phyloP scores from a whole-genome alignment of 2,888 invertebrate genomes.

The Ommatoiulus sabulosus region DNA sequence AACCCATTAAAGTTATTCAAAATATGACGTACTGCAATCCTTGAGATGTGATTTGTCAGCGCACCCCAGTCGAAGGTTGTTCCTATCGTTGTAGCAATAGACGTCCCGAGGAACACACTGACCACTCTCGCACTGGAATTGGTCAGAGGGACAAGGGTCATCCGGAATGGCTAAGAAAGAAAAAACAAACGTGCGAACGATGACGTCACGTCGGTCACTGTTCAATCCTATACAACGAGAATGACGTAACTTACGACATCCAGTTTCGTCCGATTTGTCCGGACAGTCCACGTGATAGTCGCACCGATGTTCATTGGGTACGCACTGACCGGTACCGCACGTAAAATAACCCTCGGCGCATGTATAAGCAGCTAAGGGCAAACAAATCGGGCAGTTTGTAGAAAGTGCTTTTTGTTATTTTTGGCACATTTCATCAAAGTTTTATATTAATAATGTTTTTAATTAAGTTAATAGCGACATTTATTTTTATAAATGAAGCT shows the following conservation, averaged over 20 bases:
- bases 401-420: too few species aligned
- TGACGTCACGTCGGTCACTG: background rate
- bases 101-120: conserved; percentile 63
- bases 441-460: too few species aligned
- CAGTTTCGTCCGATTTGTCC: conserved; percentile 63
- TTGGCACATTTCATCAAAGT: too few species aligned
- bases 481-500: too few species aligned
- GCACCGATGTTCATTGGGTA: conserved; percentile 63
- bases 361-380: conserved; percentile 61
- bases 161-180: conserved; percentile 53
- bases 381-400: too few species aligned
- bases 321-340: conserved; percentile 64
- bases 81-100: conserved; percentile 63
- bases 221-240: background rate
- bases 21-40: conserved; percentile 66
- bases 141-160: conserved; percentile 62
- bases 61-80: conserved; percentile 12
- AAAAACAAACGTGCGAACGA: background rate
- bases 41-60: conserved; percentile 65
- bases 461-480: too few species aligned
- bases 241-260: conserved; percentile 60
- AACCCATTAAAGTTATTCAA: too few species aligned
- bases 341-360: conserved; percentile 63
- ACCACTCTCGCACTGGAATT: conserved; percentile 63
- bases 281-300: conserved; percentile 64